Percentiles rank a stretch among this genome's conserved stretches.
Conservation (phyloP, 2,797 vertebrate genomes). For the Etheostoma nigrum region DNA sequence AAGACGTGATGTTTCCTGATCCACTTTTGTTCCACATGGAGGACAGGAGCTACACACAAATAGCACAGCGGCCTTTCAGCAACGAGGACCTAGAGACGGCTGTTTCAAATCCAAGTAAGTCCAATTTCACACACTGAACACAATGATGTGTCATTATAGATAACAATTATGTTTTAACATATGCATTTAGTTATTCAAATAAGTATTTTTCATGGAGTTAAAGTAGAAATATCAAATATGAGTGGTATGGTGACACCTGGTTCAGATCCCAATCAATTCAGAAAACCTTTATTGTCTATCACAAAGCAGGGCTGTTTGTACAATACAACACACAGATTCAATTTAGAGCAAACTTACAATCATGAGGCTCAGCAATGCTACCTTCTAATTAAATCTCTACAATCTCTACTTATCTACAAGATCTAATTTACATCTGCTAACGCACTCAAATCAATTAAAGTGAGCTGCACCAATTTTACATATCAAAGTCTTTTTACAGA, state of each 20-base stretch:
- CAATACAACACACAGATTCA: not conserved
- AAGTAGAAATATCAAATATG: not conserved
- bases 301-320: not conserved
- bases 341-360: not conserved
- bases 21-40: slow-evolving; percentile 72
- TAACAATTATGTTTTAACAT: not conserved
- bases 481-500: too few relatives aligned
- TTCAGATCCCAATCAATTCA: not conserved
- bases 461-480: too few relatives aligned
- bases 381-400: not conserved
- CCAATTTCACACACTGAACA: not conserved
- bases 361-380: not conserved
- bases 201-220: not conserved
- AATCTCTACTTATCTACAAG: too few relatives aligned
- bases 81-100: slow-evolving; percentile 65
- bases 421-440: too few relatives aligned
- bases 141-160: not conserved
- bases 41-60: slow-evolving; percentile 69
- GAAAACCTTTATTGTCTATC: not conserved
- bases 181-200: not conserved
- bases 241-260: not conserved
- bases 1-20: slow-evolving; percentile 63
- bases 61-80: slow-evolving; percentile 65
- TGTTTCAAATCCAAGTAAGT: slow-evolving; percentile 84
- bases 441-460: too few relatives aligned